These are phyloP conservation scores for Crossaster papposus DNA, from an alignment of 53 echinoderm and acorn worm genomes.

Conservation along the genomic window DNA sequence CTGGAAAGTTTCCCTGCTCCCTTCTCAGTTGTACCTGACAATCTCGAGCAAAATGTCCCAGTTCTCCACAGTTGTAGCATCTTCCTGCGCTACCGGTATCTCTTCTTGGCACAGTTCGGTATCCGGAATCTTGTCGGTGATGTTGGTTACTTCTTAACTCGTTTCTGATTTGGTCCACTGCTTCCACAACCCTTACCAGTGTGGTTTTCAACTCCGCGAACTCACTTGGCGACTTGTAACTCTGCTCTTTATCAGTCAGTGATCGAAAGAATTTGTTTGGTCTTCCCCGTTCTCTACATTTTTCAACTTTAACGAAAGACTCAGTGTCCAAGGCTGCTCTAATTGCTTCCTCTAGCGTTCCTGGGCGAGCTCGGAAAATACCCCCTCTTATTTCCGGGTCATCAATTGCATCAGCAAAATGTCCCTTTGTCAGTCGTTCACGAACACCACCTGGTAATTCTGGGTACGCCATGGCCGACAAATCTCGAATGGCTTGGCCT, in stretches of 20 bases:
- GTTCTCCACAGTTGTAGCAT: constrained; percentile 9
- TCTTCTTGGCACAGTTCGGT: not conserved
- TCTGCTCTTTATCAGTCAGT: constrained; percentile 29
- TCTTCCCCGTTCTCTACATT: constrained; percentile 8
- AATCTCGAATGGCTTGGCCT: no score
- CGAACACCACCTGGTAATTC: constrained; percentile 30
- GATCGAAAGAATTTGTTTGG: not conserved
- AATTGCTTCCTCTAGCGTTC: constrained; percentile 50
- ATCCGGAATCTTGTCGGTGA: not conserved
- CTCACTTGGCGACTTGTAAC: not conserved
- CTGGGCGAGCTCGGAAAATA: constrained; percentile 54
- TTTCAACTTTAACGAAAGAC: constrained; percentile 46
- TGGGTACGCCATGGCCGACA: no score
- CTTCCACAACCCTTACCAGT: constrained; percentile 43
- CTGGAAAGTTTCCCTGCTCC: constrained; percentile 14
- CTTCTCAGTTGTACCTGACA: not conserved
- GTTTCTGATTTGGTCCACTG: not conserved
- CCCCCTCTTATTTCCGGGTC: constrained; percentile 47
- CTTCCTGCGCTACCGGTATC: not conserved
- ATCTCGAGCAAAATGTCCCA: not conserved
- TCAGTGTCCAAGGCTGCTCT: constrained; percentile 60
- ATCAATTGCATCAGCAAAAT: constrained; percentile 59
- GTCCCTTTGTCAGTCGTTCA: constrained; percentile 49
- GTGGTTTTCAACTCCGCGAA: not conserved
- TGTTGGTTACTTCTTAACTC: not conserved